phyloP scores from a whole-genome alignment of 2,797 vertebrate genomes.

The Chiroxiphia lanceolata region DNA sequence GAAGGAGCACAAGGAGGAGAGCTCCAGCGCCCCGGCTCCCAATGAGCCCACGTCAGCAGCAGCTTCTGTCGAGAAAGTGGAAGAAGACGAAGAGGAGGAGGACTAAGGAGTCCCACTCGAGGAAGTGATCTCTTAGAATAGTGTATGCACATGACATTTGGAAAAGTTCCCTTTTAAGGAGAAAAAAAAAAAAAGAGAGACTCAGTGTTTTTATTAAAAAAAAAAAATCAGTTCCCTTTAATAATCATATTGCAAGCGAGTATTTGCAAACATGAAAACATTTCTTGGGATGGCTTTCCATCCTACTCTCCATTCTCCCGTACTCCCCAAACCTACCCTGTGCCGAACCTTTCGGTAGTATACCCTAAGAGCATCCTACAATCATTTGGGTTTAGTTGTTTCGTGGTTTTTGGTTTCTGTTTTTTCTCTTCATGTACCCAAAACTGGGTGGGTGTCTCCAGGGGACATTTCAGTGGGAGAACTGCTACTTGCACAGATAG shows the following conservation, averaged over 20 bases:
- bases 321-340: not conserved
- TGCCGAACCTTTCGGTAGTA: not conserved
- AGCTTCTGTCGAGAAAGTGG: constrained; percentile 72
- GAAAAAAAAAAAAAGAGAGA: not conserved
- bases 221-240: constrained; percentile 6
- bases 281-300: constrained; percentile 21
- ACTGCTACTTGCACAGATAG: constrained; percentile 60
- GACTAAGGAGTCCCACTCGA: constrained; percentile 59
- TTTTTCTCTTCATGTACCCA: not conserved
- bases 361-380: constrained; percentile 1
- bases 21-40: constrained; percentile 38
- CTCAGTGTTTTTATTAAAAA: constrained; percentile 17
- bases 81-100: constrained; percentile 75
- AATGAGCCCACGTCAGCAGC: constrained; percentile 65
- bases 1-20: constrained; percentile 86
- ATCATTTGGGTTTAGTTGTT: not conserved
- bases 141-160: constrained; percentile 68
- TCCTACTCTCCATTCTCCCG: not conserved
- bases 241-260: constrained; percentile 10
- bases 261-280: constrained; percentile 4
- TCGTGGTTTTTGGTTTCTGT: not conserved
- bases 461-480: constrained; percentile 36
- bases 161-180: constrained; percentile 63
- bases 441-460: constrained; percentile 7
- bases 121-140: constrained; percentile 47